Percentiles rank a stretch among this genome's conserved stretches.
These are phyloP conservation scores for Orthonevra nobilis DNA, from an alignment of 2,888 invertebrate species.

Conservation along the genomic window DNA sequence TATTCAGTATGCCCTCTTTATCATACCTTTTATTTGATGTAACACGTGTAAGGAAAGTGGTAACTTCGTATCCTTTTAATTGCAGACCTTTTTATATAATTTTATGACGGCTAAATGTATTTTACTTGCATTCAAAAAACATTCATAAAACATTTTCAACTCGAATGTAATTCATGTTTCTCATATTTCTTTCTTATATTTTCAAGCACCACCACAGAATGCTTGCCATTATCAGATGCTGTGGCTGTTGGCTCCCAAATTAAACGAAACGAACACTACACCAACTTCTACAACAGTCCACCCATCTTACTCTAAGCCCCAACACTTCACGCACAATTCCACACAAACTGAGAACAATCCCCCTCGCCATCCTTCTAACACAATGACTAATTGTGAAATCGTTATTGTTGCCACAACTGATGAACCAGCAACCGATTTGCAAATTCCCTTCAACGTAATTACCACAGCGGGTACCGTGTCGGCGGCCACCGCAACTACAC, in stretches of 20 bases:
- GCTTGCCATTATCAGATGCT: conserved; percentile 64
- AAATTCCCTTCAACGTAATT: conserved; percentile 77
- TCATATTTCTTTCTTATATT: conserved; percentile 2
- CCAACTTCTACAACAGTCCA: conserved; percentile 20
- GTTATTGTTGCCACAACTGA: conserved; percentile 76
- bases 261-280: conserved; percentile 43
- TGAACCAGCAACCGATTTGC: conserved; percentile 76
- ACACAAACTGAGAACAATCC: conserved; percentile 3
- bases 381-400: conserved; percentile 79
- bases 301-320: conserved; percentile 6
- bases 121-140: too few species aligned
- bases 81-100: too few species aligned
- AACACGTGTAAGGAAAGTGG: too few species aligned
- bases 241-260: conserved; percentile 61
- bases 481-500: conserved; percentile 78
- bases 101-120: too few species aligned
- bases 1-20: too few species aligned
- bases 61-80: too few species aligned
- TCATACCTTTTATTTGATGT: too few species aligned
- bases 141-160: too few species aligned
- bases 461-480: conserved; percentile 78
- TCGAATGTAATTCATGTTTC: too few species aligned
- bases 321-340: not conserved
- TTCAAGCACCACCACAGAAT: conserved; percentile 65
- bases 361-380: conserved; percentile 51